These are phyloP conservation scores for Nyctereutes procyonoides DNA, from an alignment of 2,113 vertebrate genomes.

Conservation along the genomic window DNA sequence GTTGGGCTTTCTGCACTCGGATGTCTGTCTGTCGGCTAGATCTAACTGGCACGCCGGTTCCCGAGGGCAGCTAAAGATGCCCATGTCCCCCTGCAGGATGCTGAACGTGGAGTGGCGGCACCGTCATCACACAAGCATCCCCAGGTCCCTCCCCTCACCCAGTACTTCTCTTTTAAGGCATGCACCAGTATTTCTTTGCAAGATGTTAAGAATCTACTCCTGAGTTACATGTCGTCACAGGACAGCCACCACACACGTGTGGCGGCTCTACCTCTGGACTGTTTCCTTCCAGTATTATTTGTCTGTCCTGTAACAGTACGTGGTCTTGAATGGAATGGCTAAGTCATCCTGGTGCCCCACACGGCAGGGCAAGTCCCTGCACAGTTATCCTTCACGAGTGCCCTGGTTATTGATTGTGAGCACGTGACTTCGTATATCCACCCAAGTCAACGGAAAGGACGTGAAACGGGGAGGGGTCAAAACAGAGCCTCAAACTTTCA, in stretches of 20 bases:
- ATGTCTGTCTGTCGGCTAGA: neutral
- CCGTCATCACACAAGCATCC: fast-evolving
- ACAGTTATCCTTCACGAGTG: neutral
- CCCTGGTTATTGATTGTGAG: neutral
- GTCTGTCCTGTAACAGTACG: too few relatives aligned
- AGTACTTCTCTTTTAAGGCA: neutral
- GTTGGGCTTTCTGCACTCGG: fast-evolving
- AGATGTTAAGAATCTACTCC: neutral
- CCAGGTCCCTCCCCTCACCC: fast-evolving
- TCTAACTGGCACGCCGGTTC: fast-evolving
- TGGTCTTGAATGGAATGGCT: fast-evolving
- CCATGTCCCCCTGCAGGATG: fast-evolving
- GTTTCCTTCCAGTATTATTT: fast-evolving
- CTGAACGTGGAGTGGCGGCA: fast-evolving
- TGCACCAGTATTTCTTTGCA: fast-evolving
- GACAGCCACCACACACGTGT: fast-evolving
- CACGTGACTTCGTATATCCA: fast-evolving
- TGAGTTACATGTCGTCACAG: fast-evolving
- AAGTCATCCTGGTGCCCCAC: fast-evolving
- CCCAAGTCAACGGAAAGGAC: neutral
- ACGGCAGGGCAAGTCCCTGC: neutral
- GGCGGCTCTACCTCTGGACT: fast-evolving
- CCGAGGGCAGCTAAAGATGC: neutral
- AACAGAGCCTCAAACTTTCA: fast-evolving
- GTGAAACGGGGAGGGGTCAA: fast-evolving